Conservation (phyloP, 2,113 vertebrate species). For the Scatophagus argus region DNA sequence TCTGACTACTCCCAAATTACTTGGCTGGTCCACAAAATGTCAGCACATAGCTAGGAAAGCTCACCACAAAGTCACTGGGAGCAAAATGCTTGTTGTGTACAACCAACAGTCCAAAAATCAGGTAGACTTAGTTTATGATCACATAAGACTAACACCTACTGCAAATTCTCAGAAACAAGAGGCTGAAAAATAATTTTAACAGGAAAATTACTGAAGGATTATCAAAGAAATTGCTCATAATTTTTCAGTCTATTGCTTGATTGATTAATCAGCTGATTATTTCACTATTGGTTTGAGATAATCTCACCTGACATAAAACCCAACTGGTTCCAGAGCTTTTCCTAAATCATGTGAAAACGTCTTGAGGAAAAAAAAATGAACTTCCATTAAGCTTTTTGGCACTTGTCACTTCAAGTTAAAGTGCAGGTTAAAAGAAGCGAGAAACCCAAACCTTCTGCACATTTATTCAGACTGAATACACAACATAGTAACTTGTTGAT, state of each 20-base stretch:
- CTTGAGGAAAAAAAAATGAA: slow-evolving; percentile 35
- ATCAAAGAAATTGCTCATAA: background rate
- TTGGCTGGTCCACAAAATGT: background rate
- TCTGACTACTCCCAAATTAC: background rate
- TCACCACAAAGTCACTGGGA: no score
- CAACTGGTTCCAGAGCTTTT: background rate
- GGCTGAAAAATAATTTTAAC: no score
- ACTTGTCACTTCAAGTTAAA: slow-evolving; percentile 38
- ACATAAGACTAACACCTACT: background rate
- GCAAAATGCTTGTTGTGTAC: background rate
- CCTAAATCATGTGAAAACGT: background rate
- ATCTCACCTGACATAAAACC: slow-evolving; percentile 45
- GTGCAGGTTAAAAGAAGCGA: slow-evolving; percentile 13
- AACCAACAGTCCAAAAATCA: background rate
- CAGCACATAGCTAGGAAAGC: background rate
- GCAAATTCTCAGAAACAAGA: no score
- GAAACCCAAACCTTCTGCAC: slow-evolving; percentile 9
- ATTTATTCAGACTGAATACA: slow-evolving; percentile 30
- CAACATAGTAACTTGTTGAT: slow-evolving; percentile 51
- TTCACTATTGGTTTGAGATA: background rate
- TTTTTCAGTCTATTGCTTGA: no score
- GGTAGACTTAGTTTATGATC: background rate
- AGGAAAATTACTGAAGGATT: no score
- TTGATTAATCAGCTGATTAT: background rate
- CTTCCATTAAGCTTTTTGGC: slow-evolving; percentile 8